Percentiles rank a stretch among this genome's conserved stretches.
phyloP scores from a whole-genome alignment of 2,797 vertebrate species.

The Pristis pectinata region DNA sequence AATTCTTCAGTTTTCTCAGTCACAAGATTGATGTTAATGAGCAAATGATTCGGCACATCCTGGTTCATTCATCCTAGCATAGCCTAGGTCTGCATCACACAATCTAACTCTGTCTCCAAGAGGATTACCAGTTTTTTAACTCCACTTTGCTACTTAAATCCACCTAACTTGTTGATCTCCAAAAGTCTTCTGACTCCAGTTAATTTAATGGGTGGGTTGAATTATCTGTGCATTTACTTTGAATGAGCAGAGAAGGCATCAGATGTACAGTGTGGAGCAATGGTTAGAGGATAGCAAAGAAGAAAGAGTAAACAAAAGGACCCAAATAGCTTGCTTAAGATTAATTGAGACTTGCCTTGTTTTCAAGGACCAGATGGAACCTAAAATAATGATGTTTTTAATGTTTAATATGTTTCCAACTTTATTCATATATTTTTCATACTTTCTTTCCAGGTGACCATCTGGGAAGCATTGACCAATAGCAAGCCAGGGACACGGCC shows the following conservation, averaged over 20 bases:
- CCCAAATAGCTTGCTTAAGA: background rate
- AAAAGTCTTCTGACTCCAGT: too few relatives aligned
- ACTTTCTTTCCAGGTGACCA: conserved; percentile 71
- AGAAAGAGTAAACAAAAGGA: background rate
- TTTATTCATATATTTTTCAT: background rate
- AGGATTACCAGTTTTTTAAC: background rate
- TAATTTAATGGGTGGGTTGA: background rate
- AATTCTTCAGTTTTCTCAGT: background rate
- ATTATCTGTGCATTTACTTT: background rate
- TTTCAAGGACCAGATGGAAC: background rate
- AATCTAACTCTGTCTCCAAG: background rate
- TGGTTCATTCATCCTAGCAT: background rate
- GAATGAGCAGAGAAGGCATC: background rate
- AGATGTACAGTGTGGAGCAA: too few relatives aligned
- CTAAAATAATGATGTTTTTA: background rate
- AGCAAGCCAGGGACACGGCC: conserved; percentile 87
- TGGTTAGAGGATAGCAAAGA: background rate
- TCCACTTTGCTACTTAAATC: background rate
- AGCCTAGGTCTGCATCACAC: background rate
- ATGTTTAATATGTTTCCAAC: background rate
- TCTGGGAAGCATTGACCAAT: conserved; percentile 95
- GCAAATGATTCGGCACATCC: background rate
- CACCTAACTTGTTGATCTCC: background rate
- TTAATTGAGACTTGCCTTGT: background rate
- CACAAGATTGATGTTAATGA: background rate